These are phyloP conservation scores for Amphipoea oculea DNA, from an alignment of 2,888 invertebrate genomes.

Conservation along the genomic window DNA sequence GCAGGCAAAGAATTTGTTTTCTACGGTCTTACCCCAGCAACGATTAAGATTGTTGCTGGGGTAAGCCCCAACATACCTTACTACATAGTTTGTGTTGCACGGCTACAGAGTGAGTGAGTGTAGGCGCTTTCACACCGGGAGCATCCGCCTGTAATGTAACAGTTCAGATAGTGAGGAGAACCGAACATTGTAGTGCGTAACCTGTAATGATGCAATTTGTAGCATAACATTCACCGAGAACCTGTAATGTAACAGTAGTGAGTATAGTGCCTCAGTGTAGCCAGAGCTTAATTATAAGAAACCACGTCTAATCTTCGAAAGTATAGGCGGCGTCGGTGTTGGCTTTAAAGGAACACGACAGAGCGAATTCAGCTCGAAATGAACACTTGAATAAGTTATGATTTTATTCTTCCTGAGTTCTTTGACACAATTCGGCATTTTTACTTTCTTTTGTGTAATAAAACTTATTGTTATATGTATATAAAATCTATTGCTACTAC, in stretches of 20 bases:
- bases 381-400: background rate
- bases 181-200: background rate
- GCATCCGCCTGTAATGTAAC: background rate
- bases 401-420: background rate
- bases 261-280: background rate
- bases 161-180: background rate
- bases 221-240: too few species aligned
- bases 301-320: background rate
- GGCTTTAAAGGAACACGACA: background rate
- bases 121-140: background rate
- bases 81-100: background rate
- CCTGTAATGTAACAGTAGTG: background rate
- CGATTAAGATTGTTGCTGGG: too few species aligned
- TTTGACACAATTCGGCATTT: background rate
- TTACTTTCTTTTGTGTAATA: conserved; percentile 25
- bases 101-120: background rate
- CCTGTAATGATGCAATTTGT: too few species aligned
- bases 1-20: too few species aligned
- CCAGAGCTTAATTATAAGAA: background rate
- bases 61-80: too few species aligned
- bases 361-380: background rate
- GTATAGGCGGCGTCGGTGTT: background rate
- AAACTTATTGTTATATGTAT: conserved; percentile 67
- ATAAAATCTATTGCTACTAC: conserved; percentile 78
- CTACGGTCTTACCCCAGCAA: too few species aligned